Evolutionary conservation across 2,113 vertebrate genomes (phyloP).

Genomic region (Syrrhaptes paradoxus): DNA sequence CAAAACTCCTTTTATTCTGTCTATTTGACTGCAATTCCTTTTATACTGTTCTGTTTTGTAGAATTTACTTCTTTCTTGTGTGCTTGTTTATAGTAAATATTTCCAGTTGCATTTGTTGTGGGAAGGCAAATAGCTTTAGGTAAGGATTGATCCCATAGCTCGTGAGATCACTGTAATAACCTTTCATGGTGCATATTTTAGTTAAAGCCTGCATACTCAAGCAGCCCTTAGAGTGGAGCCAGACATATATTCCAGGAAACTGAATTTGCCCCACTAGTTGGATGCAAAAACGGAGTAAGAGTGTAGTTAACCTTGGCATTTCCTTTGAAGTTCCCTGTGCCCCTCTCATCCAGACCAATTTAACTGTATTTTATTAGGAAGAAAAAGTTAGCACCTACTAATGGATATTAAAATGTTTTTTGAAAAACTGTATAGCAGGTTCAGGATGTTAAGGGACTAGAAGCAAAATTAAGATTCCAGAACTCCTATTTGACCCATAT

Average conservation of each 20-base stretch:
- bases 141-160: not conserved
- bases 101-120: not conserved
- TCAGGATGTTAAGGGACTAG: not conserved
- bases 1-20: not conserved
- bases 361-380: not conserved
- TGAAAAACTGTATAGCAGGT: not conserved
- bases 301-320: not conserved
- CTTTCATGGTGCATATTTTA: not conserved
- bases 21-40: not conserved
- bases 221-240: not conserved
- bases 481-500: not conserved
- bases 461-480: not conserved
- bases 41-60: not conserved
- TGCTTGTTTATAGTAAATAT: not conserved
- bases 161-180: not conserved
- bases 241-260: not conserved
- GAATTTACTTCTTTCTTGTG: not conserved
- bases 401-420: not conserved
- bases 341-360: not conserved
- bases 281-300: not conserved
- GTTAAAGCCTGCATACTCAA: not conserved
- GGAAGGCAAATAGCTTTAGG: not conserved
- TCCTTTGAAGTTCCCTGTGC: not conserved
- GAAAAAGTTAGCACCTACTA: not conserved
- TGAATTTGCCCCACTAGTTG: not conserved